These are phyloP conservation scores for Catotricha subobsoleta DNA, from an alignment of 2,888 invertebrate species.

Conservation along the genomic window DNA sequence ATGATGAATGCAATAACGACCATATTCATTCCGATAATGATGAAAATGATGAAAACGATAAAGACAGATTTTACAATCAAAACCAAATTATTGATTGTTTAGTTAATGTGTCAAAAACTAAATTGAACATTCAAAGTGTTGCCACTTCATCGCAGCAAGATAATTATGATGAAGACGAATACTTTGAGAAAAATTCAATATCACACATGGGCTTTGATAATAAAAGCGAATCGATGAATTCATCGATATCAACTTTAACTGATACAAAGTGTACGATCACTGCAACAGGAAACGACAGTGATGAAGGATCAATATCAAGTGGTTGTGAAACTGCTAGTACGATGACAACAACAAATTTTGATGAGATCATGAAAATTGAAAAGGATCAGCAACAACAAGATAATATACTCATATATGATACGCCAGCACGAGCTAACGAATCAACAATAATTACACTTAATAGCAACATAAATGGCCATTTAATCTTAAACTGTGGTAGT, in stretches of 20 bases:
- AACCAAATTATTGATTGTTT: conserved; percentile 8
- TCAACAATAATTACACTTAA: not conserved
- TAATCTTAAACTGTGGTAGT: not conserved
- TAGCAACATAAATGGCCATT: too few species aligned
- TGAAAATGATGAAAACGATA: conserved; percentile 18
- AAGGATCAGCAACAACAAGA: conserved; percentile 7
- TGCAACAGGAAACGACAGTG: conserved; percentile 45
- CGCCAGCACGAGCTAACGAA: conserved; percentile 15
- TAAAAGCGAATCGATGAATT: too few species aligned
- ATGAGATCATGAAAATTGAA: conserved; percentile 28
- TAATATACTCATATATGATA: conserved; percentile 11
- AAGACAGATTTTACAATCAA: conserved; percentile 23
- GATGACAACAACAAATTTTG: conserved; percentile 37
- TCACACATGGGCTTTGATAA: too few species aligned
- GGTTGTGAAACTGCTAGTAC: conserved; percentile 68
- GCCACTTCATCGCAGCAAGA: too few species aligned
- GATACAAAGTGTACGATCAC: too few species aligned
- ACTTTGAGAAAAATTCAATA: too few species aligned
- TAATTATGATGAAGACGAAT: too few species aligned
- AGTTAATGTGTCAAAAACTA: not conserved
- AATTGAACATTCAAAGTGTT: too few species aligned
- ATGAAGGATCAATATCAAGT: conserved; percentile 60
- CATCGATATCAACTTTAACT: too few species aligned
- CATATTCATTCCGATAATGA: conserved; percentile 9
- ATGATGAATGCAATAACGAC: conserved; percentile 4